These are phyloP conservation scores for Alexandromys oeconomus DNA, from an alignment of 2,797 vertebrate genomes.

Conservation along the genomic window DNA sequence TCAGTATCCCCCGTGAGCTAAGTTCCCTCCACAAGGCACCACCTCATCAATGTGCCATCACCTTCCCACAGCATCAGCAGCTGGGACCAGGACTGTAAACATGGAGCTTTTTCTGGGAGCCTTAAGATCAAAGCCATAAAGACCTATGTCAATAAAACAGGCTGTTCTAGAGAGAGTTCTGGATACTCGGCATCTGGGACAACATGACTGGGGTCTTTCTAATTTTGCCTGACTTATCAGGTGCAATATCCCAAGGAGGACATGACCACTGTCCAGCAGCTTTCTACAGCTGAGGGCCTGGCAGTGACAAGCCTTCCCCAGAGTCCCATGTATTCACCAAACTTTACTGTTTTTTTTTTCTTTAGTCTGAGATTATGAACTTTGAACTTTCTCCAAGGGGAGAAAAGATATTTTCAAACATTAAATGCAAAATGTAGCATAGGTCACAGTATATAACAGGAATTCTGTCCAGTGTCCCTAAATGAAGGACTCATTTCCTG, in stretches of 20 bases:
- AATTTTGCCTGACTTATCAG: background rate
- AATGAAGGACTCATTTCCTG: background rate
- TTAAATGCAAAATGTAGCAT: background rate
- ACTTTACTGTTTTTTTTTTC: background rate
- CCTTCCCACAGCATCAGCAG: background rate
- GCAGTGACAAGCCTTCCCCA: background rate
- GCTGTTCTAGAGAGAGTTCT: background rate
- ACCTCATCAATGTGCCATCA: background rate
- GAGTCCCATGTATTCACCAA: background rate
- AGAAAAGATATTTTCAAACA: background rate
- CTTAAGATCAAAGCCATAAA: background rate
- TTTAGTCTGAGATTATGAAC: constrained; percentile 9
- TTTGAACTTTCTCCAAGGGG: background rate
- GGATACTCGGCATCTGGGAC: background rate
- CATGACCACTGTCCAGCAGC: background rate
- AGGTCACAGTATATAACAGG: background rate
- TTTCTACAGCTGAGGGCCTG: background rate
- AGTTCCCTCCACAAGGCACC: background rate
- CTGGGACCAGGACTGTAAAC: background rate
- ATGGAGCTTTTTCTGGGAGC: background rate
- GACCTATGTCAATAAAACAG: background rate
- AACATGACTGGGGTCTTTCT: background rate
- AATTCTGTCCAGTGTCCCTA: background rate
- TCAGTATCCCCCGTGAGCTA: background rate
- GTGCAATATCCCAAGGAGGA: background rate